phyloP scores from a whole-genome alignment of 2,888 invertebrate genomes.

The Octonoba sinensis region DNA sequence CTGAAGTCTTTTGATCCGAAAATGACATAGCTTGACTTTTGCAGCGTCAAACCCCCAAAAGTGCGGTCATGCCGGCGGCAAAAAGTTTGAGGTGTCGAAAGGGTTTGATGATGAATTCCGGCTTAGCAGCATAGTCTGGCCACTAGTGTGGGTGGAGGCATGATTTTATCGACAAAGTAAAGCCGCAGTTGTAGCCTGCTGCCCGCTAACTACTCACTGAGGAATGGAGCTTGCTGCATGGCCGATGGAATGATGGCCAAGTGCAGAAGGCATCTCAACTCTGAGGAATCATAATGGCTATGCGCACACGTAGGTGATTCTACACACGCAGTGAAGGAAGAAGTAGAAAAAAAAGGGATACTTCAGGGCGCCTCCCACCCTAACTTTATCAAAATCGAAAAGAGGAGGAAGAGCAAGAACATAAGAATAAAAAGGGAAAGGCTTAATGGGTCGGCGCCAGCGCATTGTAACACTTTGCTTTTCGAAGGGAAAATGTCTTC shows the following conservation, averaged over 20 bases:
- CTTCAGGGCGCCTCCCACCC: slow-evolving; percentile 43
- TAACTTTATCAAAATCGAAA: slow-evolving; percentile 63
- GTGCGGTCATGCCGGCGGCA: too few relatives aligned
- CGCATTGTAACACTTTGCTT: slow-evolving; percentile 50
- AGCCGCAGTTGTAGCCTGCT: too few relatives aligned
- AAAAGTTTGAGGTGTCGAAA: too few relatives aligned
- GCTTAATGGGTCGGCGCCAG: slow-evolving; percentile 58
- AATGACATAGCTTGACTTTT: too few relatives aligned
- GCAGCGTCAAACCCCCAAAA: too few relatives aligned
- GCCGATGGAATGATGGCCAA: slow-evolving; percentile 54
- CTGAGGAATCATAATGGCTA: slow-evolving; percentile 58
- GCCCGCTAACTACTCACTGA: slow-evolving; percentile 56
- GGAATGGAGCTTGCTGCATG: slow-evolving; percentile 45
- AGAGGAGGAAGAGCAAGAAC: slow-evolving; percentile 10
- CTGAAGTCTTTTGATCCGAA: too few relatives aligned
- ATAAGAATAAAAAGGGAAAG: slow-evolving; percentile 32
- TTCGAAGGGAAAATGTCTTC: slow-evolving; percentile 55
- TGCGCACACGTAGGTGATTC: slow-evolving; percentile 61
- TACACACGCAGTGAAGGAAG: slow-evolving; percentile 31
- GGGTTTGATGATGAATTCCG: too few relatives aligned
- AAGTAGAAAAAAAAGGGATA: slow-evolving; percentile 32
- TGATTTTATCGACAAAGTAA: too few relatives aligned
- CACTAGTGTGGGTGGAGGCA: too few relatives aligned
- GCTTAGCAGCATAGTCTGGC: too few relatives aligned
- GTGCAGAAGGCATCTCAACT: slow-evolving; percentile 62